Evolutionary conservation across 2,888 invertebrate species (phyloP), one percentile per base, ranked within the genome.

Genomic region (Xiphydria camelus): DNA sequence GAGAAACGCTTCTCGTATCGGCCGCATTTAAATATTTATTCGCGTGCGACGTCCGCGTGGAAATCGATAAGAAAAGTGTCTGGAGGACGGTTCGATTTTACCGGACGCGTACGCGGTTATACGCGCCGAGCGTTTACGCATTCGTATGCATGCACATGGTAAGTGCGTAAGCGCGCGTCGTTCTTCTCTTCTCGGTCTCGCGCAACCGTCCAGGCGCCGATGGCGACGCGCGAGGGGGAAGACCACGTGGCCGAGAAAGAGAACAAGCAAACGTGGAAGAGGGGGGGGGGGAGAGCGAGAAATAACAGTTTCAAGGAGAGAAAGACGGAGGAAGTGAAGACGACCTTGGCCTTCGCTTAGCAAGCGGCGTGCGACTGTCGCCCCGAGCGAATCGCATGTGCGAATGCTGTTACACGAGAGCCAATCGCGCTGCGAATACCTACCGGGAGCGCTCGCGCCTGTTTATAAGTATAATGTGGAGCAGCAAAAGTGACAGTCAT

Each of bases 321-420:
- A 7, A 12, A 4, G 29, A 29, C 9, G 21, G 34, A 26, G 35
- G n/a, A 21, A 26, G 18, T 26, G 43, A n/a, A 10, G 36, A 18
- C 37, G 59, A 55, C 68, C 68, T 67, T 67, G 68, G 61, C 65
- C 66, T 66, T 67, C 58, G 55, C 53, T 53, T 57, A 20, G 31
- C 41, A 31, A 32, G 41, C 29, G 43, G 41, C 47, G 40, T 48
- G 35, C 38, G 20, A 55, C 51, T 51, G 62, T 61, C 60, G 63
- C 62, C 58, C 45, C 51, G 51, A 59, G 61, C 61, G 51, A 64
- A 58, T 55, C 49, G 51, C 48, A 55, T 51, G 51, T 51, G 38
- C 46, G 48, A 34, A 19, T 29, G 29, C 7, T 29, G 36, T 55
- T 53, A 47, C 55, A 51, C 56, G 54, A 38, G 36, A 55, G 57